These are phyloP conservation scores for Tyrannus savana DNA, from an alignment of 2,113 vertebrate species.

Conservation along the genomic window DNA sequence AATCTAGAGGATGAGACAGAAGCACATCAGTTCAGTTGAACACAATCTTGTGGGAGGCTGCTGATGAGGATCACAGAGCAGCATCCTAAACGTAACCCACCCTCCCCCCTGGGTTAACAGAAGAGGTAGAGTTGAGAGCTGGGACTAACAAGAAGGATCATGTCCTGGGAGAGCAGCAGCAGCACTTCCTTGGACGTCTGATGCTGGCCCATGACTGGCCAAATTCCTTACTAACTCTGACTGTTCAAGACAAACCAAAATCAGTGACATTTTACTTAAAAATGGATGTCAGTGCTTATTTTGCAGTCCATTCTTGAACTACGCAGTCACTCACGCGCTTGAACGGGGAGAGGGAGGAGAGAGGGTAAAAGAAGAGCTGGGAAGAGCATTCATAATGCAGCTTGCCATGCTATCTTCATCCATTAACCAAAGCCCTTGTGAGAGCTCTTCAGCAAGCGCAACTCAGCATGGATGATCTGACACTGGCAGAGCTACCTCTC, in stretches of 20 bases:
- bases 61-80: background rate
- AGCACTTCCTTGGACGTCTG: background rate
- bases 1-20: conserved; percentile 75
- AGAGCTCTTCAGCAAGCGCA: background rate
- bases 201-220: background rate
- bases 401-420: background rate
- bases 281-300: background rate
- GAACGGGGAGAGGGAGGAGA: background rate
- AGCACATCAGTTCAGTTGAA: background rate
- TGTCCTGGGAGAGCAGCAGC: background rate
- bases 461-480: background rate
- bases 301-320: background rate
- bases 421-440: background rate
- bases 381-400: background rate
- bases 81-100: background rate
- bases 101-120: background rate
- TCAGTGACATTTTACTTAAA: background rate
- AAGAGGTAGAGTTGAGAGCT: background rate
- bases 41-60: background rate
- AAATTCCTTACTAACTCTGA: background rate
- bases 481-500: background rate
- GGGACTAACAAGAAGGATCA: fast-evolving
- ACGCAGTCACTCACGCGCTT: background rate
- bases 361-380: background rate
- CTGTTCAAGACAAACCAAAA: background rate